Base-by-base conservation (phyloP, 2,888 invertebrate species). In the Nomada fabriciana region DNA sequence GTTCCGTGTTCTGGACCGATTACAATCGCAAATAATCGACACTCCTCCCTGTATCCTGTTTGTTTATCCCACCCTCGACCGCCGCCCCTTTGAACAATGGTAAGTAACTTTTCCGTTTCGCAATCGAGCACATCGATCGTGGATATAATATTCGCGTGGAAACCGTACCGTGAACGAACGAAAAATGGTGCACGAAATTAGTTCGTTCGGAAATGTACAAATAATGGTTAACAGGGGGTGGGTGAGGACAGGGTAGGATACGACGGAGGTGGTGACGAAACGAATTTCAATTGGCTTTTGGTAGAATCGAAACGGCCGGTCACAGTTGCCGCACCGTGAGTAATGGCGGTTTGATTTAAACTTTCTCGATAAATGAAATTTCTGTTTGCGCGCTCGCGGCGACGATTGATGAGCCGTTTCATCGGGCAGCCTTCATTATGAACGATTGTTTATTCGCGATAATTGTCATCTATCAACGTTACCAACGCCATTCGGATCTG, bases 291-390 rank as follows among this genome's bases (percentile, higher is more conserved):
- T 88, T 84, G 83, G 83, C 85, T 87, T 82, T 79, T 84, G 82
- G 72, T 80, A 77, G 80, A 83, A 87, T 85, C 82, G 79, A 83
- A 89, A 85, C 81, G 84, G 81, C 71, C 83, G 80, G 76, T 81
- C 84, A 78, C 86, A 86, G 83, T 83, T 85, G 87, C 76, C 25
- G 76, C 82, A 55, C 76, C 76, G 76, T 87, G 88, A 88, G 84
- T 89, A 86, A 89, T 87, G 89, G 80, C 85, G 77, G 86, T 89
- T 89, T 89, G 82, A 87, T 89, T 89, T 89, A 80, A 89, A 86
- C 82, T 88, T 88, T 82, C 80, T 85, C 83, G 82, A 87, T 86
- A 86, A 88, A 89, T 86, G 89, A 89, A 89, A 89, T 89, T 82
- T 85, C 85, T 83, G 79, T 85, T 81, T 60, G 72, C 65, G 70